Evolutionary conservation across 2,113 vertebrate genomes (phyloP).

Genomic region (Cervus canadensis): DNA sequence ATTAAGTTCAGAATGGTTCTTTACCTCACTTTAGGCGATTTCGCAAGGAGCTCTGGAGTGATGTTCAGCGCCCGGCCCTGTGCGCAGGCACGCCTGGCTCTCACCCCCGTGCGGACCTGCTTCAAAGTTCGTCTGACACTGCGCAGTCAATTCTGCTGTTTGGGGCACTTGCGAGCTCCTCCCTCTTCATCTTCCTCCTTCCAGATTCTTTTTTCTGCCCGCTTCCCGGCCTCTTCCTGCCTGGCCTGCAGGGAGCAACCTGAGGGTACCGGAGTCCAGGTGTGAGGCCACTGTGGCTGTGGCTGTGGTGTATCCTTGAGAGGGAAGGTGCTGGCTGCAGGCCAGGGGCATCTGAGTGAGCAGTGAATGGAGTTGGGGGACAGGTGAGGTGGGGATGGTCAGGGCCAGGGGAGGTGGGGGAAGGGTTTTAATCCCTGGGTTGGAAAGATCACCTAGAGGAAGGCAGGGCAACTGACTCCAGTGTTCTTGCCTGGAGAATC

Average conservation of each 20-base stretch:
- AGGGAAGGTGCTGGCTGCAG: neutral
- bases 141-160: neutral
- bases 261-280: too few species aligned
- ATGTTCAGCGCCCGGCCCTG: accelerated
- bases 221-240: neutral
- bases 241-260: neutral
- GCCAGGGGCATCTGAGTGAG: neutral
- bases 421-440: neutral
- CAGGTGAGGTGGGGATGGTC: neutral
- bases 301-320: neutral
- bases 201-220: neutral
- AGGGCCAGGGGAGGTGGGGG: neutral
- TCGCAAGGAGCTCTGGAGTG: neutral
- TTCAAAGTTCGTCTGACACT: neutral
- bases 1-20: neutral
- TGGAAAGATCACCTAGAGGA: neutral
- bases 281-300: too few species aligned
- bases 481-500: neutral
- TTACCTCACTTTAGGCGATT: neutral
- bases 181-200: neutral
- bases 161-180: neutral
- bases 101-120: neutral
- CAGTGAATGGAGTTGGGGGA: neutral
- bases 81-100: accelerated
- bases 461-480: neutral